A percentile compares a stretch with the other conserved stretches of the same genome.
Conservation (phyloP, 2,888 invertebrate species). For the Falcaria lacertinaria region DNA sequence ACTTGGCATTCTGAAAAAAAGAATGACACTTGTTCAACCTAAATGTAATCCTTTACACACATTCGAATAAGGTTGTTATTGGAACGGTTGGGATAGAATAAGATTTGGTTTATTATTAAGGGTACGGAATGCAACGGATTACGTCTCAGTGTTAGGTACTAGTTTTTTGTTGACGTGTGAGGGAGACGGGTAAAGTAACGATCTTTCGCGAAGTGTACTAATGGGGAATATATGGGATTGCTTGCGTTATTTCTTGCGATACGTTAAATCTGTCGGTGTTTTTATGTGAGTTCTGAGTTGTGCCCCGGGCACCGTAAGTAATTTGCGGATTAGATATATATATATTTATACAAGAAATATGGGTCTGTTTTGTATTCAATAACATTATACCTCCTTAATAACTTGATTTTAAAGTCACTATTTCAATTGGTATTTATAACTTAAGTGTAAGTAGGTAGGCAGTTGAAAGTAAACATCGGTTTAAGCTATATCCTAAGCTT, state of each 20-base stretch:
- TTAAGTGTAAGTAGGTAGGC: too few relatives aligned
- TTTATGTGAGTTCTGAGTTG: constrained; percentile 20
- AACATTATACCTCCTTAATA: too few relatives aligned
- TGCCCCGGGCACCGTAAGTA: not conserved
- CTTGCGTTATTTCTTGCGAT: constrained; percentile 45
- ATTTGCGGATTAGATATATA: not conserved
- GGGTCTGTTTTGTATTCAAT: not conserved
- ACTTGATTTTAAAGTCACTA: too few relatives aligned
- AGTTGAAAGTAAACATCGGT: too few relatives aligned
- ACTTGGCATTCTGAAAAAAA: constrained; percentile 53
- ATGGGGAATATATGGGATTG: constrained; percentile 68
- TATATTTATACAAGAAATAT: too few relatives aligned
- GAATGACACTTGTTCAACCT: constrained; percentile 18
- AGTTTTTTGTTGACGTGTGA: constrained; percentile 70
- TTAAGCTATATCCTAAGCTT: too few relatives aligned
- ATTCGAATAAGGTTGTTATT: constrained; percentile 31
- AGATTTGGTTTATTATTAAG: constrained; percentile 43
- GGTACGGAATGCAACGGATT: constrained; percentile 72
- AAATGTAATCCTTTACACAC: constrained; percentile 39
- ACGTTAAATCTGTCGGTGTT: constrained; percentile 33
- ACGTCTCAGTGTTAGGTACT: constrained; percentile 68
- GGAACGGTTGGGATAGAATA: constrained; percentile 14
- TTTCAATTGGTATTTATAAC: too few relatives aligned
- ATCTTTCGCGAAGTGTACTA: constrained; percentile 71
- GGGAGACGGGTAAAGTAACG: constrained; percentile 45